Conservation (phyloP, 1,140 invertebrate genomes). For the Formica selysi region DNA sequence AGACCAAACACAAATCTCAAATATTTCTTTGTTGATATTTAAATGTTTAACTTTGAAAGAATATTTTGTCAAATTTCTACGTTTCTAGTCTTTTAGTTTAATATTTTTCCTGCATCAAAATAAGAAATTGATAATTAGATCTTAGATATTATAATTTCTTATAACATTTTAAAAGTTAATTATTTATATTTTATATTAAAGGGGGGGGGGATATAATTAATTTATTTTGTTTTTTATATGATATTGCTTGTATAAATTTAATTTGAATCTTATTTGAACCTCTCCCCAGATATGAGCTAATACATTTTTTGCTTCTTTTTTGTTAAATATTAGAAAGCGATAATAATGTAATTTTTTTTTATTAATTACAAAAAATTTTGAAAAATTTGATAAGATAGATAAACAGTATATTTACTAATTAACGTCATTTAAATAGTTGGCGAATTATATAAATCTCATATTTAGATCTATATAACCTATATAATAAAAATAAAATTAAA, state of each 20-base stretch:
- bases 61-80: not conserved
- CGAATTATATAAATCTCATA: conserved; percentile 1
- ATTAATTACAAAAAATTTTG: no score
- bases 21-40: conserved; percentile 4
- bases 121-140: not conserved
- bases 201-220: not conserved
- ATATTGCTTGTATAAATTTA: not conserved
- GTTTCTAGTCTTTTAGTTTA: conserved; percentile 30
- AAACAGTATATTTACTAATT: conserved; percentile 6
- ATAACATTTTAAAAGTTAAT: not conserved
- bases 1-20: not conserved
- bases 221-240: not conserved
- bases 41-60: conserved; percentile 8
- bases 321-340: not conserved
- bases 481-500: not conserved
- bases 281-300: not conserved
- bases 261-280: not conserved
- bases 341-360: not conserved
- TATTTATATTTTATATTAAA: not conserved
- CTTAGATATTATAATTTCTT: not conserved
- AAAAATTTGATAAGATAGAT: no score
- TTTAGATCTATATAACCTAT: not conserved
- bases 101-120: not conserved
- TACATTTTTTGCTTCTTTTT: not conserved
- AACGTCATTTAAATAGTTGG: not conserved